Base-by-base conservation (phyloP, 2,888 invertebrate species). In the Ametastegia equiseti region DNA sequence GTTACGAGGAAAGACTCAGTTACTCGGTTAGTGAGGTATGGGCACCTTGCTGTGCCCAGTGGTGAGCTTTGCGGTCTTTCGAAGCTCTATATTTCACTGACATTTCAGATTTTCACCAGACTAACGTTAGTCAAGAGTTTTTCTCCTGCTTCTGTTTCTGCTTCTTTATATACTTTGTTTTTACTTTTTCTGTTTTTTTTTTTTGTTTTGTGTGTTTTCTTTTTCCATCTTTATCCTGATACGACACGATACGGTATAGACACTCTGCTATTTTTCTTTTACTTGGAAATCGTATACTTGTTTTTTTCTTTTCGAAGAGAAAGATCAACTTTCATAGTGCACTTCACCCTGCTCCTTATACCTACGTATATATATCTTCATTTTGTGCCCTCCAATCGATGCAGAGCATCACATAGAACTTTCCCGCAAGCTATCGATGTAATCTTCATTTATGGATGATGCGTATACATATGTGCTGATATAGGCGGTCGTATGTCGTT, bases 21-120 rank as follows among this genome's bases (percentile, higher is more conserved):
- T 42, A 9, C 42, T 42, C 23, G 30, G 60, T 23, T 9, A 7
- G 27, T 23, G 15, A 54, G 54, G 69, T 42, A 69, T 23, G 69
- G 23, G 42, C 69, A 42, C 42, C 39, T 69, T 54, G 69, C 69
- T 69, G 69, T 42, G 69, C 69, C 42, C 47, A 71, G 47, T 47
- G 19, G 45, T 45, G 71, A 45, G 27, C 42, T 42, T 27, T 47
- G 27, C 71, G 47, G 15, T 45, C 47, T 71, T 71, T 39, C 5
- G 9, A 71, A 47, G 47, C 71, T 30, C 47, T 23, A 27, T 71
- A 71, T 71, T 47, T 71, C 71, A 71, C n/a, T 11, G 67, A 23
- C 19, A 60, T 39, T 36, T 67, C 67, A 42, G 39, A 67, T 67
- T 67, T 67, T 19, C 67, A 39, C 23, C 2, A 23, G 67, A 13